Evolutionary conservation across 2,113 vertebrate species (phyloP).

Genomic region (Pogonocichla stellata): DNA sequence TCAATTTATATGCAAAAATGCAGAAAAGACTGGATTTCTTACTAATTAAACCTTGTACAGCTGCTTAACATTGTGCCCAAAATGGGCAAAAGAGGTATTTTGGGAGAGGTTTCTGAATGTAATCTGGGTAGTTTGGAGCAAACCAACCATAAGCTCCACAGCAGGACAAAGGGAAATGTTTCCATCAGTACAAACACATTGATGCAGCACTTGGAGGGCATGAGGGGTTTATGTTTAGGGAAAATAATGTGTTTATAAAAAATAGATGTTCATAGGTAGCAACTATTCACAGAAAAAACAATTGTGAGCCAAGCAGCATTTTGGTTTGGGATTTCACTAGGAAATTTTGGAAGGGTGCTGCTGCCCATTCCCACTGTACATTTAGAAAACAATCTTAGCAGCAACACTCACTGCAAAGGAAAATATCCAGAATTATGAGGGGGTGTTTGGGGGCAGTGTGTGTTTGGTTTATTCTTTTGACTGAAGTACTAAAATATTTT

Average conservation of each 20-base stretch:
- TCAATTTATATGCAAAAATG: not conserved
- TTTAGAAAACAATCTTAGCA: not conserved
- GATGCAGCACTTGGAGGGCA: not conserved
- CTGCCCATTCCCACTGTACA: not conserved
- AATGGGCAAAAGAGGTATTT: not conserved
- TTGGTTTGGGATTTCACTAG: not conserved
- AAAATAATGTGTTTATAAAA: not conserved
- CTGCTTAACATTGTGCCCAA: not conserved
- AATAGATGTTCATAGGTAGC: not conserved
- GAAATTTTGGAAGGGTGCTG: not conserved
- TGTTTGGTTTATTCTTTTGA: not conserved
- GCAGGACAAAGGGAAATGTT: not conserved
- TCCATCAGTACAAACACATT: not conserved
- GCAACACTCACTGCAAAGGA: not conserved
- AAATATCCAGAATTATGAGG: not conserved
- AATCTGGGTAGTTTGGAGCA: not conserved
- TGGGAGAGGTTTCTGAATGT: not conserved
- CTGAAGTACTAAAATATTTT: not conserved
- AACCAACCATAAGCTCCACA: accelerated
- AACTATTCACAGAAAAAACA: not conserved
- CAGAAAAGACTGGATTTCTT: not conserved
- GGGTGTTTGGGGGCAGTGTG: not conserved
- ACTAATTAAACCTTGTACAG: not conserved
- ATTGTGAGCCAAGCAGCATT: not conserved
- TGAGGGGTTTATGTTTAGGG: not conserved